Base-by-base conservation (phyloP, 2,113 vertebrate species). In the Hippolais icterina region DNA sequence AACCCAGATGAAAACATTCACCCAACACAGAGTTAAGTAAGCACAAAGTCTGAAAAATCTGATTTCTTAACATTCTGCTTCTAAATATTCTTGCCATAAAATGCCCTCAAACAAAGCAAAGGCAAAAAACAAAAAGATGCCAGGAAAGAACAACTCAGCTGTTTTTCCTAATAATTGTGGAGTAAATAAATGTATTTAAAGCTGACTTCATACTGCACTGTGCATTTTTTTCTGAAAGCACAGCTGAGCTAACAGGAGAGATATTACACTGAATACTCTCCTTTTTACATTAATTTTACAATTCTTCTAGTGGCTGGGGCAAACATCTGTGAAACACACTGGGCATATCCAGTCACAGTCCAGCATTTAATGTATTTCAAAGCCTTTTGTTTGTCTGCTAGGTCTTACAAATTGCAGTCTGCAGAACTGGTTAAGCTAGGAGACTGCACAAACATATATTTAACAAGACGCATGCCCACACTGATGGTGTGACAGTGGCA, bases 131-230 rank as follows among this genome's bases (percentile, higher is more conserved):
- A 72, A 59, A 87, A 87, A 78, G 23, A 20, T n/a, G 28, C 11
- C 15, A 49, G 28, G n/a, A 75, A 82, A 93, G 39, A 56, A 71
- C 29, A 82, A 68, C 15, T 23, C 46, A 64, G 29, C 28, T 90
- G 76, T 11, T 68, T 65, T 93, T 72, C 61, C n/a, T 95, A 94
- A 89, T 94, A 20, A 77, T 7, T 63, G 16, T 7, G 3, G 9
- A 92, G 87, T 76, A 97, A 95, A 94, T 47, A 94, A 90, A 96
- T 49, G 28, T 49, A 86, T 39, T 95, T 95, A 70, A 94, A 89
- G 44, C 56, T 72, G 65, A 76, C 54, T 89, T 59, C 93, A 89
- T 63, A 50, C 74, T 28, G 47, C 23, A 35, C 69, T 85, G 33
- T 50, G 35, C 42, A 60, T 90, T 97, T 87, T 87, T 39, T 78